Evolutionary conservation across 2,797 vertebrate species (phyloP).

Genomic region (Amniataba percoides): DNA sequence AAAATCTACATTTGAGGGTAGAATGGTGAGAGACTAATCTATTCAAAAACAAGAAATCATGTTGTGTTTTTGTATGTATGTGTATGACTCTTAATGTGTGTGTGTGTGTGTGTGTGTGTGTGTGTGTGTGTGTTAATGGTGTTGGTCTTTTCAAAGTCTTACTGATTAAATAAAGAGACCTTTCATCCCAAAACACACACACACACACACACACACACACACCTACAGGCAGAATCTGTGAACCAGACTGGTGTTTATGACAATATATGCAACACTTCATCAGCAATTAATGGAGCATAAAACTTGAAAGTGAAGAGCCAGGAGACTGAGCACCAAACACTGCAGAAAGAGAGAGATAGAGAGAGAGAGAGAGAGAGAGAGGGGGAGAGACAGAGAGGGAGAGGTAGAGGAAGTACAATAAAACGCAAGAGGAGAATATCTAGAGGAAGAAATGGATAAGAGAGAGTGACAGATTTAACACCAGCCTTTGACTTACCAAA

Average conservation of each 20-base stretch:
- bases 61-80: neutral
- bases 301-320: conserved; percentile 45
- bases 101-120: neutral
- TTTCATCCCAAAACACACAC: too few relatives aligned
- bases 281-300: conserved; percentile 74
- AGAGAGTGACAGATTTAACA: conserved; percentile 48
- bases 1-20: neutral
- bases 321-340: conserved; percentile 24
- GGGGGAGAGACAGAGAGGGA: neutral
- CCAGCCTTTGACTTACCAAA: conserved; percentile 39
- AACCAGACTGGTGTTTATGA: conserved; percentile 34
- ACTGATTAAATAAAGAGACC: conserved; percentile 8
- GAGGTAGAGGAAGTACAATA: neutral
- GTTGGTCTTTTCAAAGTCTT: neutral
- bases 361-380: neutral
- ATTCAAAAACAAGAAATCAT: neutral
- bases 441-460: conserved; percentile 21
- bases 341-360: neutral
- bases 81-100: neutral
- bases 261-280: conserved; percentile 61
- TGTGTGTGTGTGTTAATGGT: neutral
- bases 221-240: conserved; percentile 16
- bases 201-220: too few relatives aligned
- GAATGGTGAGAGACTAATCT: neutral
- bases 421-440: neutral